Percentiles rank a stretch among this genome's conserved stretches.
phyloP scores from a whole-genome alignment of 92 coral and sea anemone species.

The Parazoanthus swiftii region DNA sequence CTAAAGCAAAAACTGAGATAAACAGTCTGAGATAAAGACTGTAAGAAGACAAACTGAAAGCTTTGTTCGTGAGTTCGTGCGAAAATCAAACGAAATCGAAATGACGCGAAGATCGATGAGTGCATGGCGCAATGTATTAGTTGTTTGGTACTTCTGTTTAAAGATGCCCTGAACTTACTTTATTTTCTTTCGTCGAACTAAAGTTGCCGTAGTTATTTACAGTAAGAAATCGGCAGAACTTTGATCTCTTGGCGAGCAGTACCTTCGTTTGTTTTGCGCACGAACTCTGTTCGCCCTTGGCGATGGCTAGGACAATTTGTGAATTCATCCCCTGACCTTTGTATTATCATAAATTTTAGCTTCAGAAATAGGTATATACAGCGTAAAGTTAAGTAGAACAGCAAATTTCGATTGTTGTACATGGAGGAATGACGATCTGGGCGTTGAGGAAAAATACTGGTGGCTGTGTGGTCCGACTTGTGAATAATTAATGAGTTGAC shows the following conservation, averaged over 20 bases:
- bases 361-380: background rate
- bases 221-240: background rate
- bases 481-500: slow-evolving; percentile 39
- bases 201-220: background rate
- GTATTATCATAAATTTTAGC: background rate
- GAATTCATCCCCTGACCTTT: background rate
- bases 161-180: background rate
- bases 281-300: background rate
- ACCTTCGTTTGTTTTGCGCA: background rate
- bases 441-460: background rate
- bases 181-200: background rate
- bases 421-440: background rate
- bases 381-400: background rate
- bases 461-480: background rate
- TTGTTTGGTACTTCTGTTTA: background rate
- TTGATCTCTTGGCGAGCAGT: background rate
- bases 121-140: too few species aligned
- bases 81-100: background rate
- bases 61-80: background rate
- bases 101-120: background rate
- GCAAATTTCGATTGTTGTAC: background rate
- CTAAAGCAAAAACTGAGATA: slow-evolving; percentile 47
- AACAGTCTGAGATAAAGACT: slow-evolving; percentile 98
- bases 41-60: slow-evolving; percentile 11
- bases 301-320: too few species aligned